Evolutionary conservation across 2,113 vertebrate genomes (phyloP), one percentile per base, ranked within the genome.

Genomic region (Caloenas nicobarica): DNA sequence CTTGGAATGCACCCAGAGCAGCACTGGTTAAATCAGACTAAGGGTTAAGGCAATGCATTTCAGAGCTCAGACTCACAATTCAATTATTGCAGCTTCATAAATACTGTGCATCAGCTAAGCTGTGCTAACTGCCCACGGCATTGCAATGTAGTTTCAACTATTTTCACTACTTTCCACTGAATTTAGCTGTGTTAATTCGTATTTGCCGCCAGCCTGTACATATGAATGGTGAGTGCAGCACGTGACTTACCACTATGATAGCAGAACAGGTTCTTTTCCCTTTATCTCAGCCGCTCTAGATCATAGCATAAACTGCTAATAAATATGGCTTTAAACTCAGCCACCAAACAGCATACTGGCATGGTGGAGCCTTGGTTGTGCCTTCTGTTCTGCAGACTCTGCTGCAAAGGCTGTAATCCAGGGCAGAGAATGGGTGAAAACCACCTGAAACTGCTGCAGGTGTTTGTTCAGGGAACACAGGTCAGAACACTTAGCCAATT

Each of bases 151-250:
- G 26, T 79, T 84, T 81, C 72, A 91, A 11, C 29, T 77, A 68
- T 91, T 83, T 94, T 93, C 73, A 36, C 56, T 86, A n/a, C 51
- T 92, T 86, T 60, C 56, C 56, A 56, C 91, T 92, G 81, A 79
- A 92, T 93, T 81, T 93, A 95, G 65, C 53, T 71, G 38, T n/a
- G 53, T 86, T 81, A 81, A 48, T 65, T 89, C 89, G 93, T 14
- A 36, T 34, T 36, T 71, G 51, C 42, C 79, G 60, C 65, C 77
- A 87, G 44, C 53, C 73, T 64, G 5, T 50, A 48, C 16, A 48
- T 42, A 68, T 25, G 65, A 51, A 74, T 28, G 34, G 53, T 92
- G 89, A 95, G n/a, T 28, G 42, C 69, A 96, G 70, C 16, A 25
- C 1, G 6, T 92, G 86, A 91, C 71, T 94, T 91, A 83, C 34